Evolutionary conservation across 2,888 invertebrate species (phyloP).

Genomic region (Volucella bombylans): DNA sequence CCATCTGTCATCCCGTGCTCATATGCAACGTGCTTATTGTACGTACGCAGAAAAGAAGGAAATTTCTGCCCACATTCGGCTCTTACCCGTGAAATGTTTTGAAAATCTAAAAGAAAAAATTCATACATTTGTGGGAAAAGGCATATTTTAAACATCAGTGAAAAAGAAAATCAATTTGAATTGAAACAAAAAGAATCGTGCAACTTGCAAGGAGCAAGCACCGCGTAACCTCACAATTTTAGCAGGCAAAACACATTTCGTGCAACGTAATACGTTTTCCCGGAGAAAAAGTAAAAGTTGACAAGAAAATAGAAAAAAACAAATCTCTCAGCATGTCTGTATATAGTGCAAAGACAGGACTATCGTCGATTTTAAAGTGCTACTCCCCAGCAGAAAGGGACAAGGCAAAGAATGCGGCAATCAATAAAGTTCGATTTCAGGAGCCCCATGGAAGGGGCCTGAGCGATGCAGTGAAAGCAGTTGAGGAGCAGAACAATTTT

Average conservation of each 20-base stretch:
- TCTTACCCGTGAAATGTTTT: constrained; percentile 26
- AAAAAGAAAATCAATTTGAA: constrained; percentile 7
- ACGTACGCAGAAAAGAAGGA: constrained; percentile 23
- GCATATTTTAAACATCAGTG: neutral
- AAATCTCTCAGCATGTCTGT: constrained; percentile 77
- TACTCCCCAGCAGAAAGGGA: constrained; percentile 79
- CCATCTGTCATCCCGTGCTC: neutral
- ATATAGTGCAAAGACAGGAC: constrained; percentile 78
- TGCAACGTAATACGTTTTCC: constrained; percentile 38
- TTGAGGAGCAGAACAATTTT: constrained; percentile 76
- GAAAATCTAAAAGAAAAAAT: constrained; percentile 21
- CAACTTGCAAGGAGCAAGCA: neutral
- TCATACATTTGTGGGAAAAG: neutral
- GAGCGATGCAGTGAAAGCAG: constrained; percentile 76
- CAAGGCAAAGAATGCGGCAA: constrained; percentile 77
- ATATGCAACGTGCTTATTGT: constrained; percentile 60
- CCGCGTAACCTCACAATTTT: constrained; percentile 48
- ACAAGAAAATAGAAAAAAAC: neutral
- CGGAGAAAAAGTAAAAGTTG: neutral
- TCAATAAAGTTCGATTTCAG: constrained; percentile 80
- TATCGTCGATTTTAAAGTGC: constrained; percentile 80
- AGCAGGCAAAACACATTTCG: constrained; percentile 7
- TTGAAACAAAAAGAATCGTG: neutral
- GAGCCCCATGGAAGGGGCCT: constrained; percentile 78
- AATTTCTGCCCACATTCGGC: neutral